These are phyloP conservation scores for Dasyurus viverrinus DNA, from an alignment of 2,113 vertebrate genomes.

Conservation along the genomic window DNA sequence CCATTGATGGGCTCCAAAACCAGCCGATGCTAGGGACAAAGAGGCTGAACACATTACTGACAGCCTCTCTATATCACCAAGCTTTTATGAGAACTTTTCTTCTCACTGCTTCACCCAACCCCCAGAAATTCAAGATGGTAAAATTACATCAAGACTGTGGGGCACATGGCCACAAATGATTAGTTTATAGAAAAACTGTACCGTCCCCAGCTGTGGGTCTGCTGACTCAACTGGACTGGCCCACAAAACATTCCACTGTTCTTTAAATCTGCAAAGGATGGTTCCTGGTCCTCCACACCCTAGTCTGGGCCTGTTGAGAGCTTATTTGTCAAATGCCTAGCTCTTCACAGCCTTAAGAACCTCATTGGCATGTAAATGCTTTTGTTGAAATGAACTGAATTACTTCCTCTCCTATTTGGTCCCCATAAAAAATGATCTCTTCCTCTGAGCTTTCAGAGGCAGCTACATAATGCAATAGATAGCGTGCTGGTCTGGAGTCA, in stretches of 20 bases:
- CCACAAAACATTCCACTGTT: neutral
- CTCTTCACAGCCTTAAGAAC: neutral
- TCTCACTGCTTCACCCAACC: neutral
- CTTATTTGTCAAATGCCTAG: neutral
- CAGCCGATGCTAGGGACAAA: conserved; percentile 69
- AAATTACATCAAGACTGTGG: conserved; percentile 58
- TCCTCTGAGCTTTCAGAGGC: neutral
- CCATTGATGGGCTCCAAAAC: conserved; percentile 77
- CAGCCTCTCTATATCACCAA: conserved; percentile 45
- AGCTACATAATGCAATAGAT: neutral
- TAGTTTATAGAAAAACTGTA: conserved; percentile 58
- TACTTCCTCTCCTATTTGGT: neutral
- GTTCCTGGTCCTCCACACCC: neutral
- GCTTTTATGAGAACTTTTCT: conserved; percentile 12
- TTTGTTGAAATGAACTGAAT: neutral
- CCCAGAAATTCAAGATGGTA: conserved; percentile 34
- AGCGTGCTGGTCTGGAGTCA: neutral
- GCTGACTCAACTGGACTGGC: neutral
- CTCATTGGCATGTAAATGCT: neutral
- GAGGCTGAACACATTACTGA: conserved; percentile 74
- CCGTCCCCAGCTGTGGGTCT: conserved; percentile 51
- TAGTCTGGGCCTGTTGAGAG: neutral
- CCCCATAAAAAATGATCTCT: neutral
- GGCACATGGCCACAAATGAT: conserved; percentile 45
- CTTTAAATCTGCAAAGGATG: neutral